A percentile compares a stretch with the other conserved stretches of the same genome.
phyloP scores from a whole-genome alignment of 1,140 invertebrate species.

The Bombus haemorrhoidalis region DNA sequence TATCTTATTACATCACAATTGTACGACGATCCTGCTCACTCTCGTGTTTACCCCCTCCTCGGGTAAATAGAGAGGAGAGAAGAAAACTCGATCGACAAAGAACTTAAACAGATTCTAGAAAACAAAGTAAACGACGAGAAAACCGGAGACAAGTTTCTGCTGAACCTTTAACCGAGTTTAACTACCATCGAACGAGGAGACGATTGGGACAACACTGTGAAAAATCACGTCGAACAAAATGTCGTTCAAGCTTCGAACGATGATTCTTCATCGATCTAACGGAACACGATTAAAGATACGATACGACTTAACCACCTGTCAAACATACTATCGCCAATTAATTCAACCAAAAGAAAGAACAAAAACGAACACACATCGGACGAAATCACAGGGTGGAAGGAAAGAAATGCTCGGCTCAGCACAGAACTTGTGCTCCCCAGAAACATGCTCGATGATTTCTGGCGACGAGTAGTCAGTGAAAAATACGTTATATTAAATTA shows the following conservation, averaged over 20 bases:
- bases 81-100: slow-evolving; percentile 36
- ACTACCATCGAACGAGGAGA: not conserved
- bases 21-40: slow-evolving; percentile 64
- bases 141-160: slow-evolving; percentile 49
- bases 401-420: slow-evolving; percentile 4
- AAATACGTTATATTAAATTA: slow-evolving; percentile 53
- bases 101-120: slow-evolving; percentile 18
- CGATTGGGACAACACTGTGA: not conserved
- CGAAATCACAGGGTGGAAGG: not conserved
- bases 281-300: not conserved
- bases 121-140: not conserved
- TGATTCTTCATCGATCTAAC: not conserved
- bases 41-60: slow-evolving; percentile 57
- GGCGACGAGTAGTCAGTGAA: slow-evolving; percentile 28
- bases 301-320: not conserved
- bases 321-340: not conserved
- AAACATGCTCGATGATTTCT: slow-evolving; percentile 33
- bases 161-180: slow-evolving; percentile 8
- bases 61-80: slow-evolving; percentile 43
- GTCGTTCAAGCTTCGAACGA: no score
- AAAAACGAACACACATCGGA: not conserved
- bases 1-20: slow-evolving; percentile 65
- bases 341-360: slow-evolving; percentile 5
- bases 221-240: not conserved
- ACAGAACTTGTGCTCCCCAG: slow-evolving; percentile 37